Evolutionary conservation across 2,888 invertebrate species (phyloP).

Genomic region (Eupithecia centaureata): DNA sequence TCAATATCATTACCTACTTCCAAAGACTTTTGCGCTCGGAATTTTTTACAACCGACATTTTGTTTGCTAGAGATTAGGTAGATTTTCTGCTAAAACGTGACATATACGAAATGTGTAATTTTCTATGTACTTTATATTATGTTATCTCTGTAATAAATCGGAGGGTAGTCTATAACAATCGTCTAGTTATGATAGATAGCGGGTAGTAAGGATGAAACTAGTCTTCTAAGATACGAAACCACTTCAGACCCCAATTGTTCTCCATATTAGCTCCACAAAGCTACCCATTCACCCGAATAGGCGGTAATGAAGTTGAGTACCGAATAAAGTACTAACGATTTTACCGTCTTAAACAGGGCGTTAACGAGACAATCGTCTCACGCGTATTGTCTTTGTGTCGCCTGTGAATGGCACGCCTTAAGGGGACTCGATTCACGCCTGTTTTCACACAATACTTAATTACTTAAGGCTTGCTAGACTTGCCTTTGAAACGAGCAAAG

Average conservation of each 20-base stretch:
- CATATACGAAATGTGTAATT: neutral
- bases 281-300: constrained; percentile 42
- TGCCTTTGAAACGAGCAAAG: constrained; percentile 2
- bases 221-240: constrained; percentile 15
- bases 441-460: constrained; percentile 29
- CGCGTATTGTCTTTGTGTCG: constrained; percentile 47
- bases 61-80: neutral
- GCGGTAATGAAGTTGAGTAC: constrained; percentile 44
- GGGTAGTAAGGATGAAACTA: constrained; percentile 15
- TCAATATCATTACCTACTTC: constrained; percentile 22
- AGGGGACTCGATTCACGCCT: constrained; percentile 31
- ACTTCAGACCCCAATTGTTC: constrained; percentile 27
- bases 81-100: neutral
- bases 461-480: constrained; percentile 14
- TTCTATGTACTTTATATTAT: neutral
- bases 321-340: constrained; percentile 47
- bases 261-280: constrained; percentile 40
- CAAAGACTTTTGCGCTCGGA: constrained; percentile 18
- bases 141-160: neutral
- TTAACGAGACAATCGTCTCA: constrained; percentile 45
- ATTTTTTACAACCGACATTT: constrained; percentile 7
- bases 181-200: constrained; percentile 5
- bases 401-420: constrained; percentile 45
- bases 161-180: constrained; percentile 7
- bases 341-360: constrained; percentile 45